Conservation (phyloP, 2,888 invertebrate genomes). For the Eugnorisma glareosa region DNA sequence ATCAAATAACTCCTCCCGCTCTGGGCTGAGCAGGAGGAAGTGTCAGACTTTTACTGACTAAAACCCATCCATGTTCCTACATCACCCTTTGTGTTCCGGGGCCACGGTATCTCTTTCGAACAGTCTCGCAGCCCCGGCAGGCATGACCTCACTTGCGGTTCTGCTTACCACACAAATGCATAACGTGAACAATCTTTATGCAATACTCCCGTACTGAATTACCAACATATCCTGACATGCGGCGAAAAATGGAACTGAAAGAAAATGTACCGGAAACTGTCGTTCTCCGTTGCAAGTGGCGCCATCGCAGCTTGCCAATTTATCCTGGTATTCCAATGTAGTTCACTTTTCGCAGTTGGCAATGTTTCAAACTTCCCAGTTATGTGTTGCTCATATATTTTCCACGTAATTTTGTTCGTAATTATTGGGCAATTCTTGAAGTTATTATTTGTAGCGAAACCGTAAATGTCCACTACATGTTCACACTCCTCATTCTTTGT, state of each 20-base stretch:
- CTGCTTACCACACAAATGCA: slow-evolving; percentile 28
- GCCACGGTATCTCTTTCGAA: no score
- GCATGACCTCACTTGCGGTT: slow-evolving; percentile 14
- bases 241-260: slow-evolving; percentile 14
- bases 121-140: no score
- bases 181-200: slow-evolving; percentile 28
- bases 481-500: background rate
- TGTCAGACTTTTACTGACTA: no score
- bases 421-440: slow-evolving; percentile 44
- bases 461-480: background rate
- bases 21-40: no score
- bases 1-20: no score
- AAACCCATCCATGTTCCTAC: no score
- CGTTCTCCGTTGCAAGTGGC: slow-evolving; percentile 8
- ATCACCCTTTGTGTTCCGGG: no score
- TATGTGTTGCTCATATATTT: slow-evolving; percentile 52
- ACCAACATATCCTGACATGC: slow-evolving; percentile 12
- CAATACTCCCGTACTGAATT: slow-evolving; percentile 7
- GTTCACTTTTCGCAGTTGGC: slow-evolving; percentile 58
- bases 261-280: slow-evolving; percentile 6
- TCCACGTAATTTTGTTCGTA: slow-evolving; percentile 43
- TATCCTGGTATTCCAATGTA: slow-evolving; percentile 15
- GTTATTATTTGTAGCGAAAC: slow-evolving; percentile 5
- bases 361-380: slow-evolving; percentile 44
- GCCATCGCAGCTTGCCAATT: slow-evolving; percentile 21